phyloP scores from a whole-genome alignment of 2,113 vertebrate genomes.

The Chroicocephalus ridibundus region DNA sequence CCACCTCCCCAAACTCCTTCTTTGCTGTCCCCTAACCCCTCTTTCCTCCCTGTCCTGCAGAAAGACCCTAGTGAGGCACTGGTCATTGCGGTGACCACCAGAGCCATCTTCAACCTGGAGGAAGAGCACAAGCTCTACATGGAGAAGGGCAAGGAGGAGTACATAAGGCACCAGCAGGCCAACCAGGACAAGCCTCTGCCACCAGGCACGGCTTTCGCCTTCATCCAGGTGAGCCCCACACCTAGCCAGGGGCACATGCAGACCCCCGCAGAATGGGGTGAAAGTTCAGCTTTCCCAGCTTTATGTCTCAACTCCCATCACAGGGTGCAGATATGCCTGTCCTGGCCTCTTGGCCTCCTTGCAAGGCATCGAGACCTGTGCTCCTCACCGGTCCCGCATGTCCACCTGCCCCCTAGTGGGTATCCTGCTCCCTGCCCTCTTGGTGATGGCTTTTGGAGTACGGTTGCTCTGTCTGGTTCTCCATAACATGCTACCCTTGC shows the following conservation, averaged over 20 bases:
- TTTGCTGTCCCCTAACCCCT: not conserved
- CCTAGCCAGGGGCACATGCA: not conserved
- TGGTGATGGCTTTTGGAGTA: not conserved
- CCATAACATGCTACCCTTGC: not conserved
- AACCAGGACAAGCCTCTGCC: conserved; percentile 51
- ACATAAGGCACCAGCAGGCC: conserved; percentile 17
- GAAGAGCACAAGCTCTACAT: conserved; percentile 57
- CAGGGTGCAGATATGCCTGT: fast-evolving
- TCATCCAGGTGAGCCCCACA: conserved; percentile 61
- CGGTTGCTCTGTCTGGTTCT: not conserved
- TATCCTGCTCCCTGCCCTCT: not conserved
- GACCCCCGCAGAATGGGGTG: not conserved
- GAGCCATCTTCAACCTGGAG: conserved; percentile 72
- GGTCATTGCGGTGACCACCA: conserved; percentile 75
- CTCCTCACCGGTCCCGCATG: not conserved
- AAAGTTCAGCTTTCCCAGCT: not conserved
- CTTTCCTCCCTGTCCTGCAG: conserved; percentile 48
- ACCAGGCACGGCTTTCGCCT: conserved; percentile 64
- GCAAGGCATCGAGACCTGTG: not conserved
- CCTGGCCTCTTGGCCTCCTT: not conserved
- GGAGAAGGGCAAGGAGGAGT: conserved; percentile 59
- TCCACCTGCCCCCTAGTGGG: fast-evolving
- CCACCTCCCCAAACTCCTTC: not conserved
- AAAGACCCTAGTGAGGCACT: conserved; percentile 68
- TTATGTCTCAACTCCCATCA: not conserved